Evolutionary conservation across 1,140 invertebrate genomes (phyloP), one percentile per base, ranked within the genome.

Genomic region (Dinoponera quadriceps): DNA sequence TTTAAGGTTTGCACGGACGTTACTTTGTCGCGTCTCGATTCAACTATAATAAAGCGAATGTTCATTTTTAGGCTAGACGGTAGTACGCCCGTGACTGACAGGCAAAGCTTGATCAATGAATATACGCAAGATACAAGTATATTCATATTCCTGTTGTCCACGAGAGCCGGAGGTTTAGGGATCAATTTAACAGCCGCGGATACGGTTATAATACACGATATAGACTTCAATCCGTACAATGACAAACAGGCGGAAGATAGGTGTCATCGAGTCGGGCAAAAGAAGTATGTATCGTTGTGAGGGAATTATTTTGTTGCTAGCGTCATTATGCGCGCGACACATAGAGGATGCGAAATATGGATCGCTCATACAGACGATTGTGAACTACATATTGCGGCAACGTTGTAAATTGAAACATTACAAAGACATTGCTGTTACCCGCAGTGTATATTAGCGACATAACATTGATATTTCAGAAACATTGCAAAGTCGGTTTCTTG

Each of bases 181-280:
- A 98, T 99, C 85, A 99, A 99, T 95, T 95, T 99, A 81, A 98
- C 98, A 0, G 96, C 97, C 22, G 98, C 98, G 0, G 98, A 99
- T 94, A 98, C 98, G 62, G 98, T 98, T 71, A 98, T 99, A 88
- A 98, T 99, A 84, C 98, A 99, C 92, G 98, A 99, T 92, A 98
- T 98, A 51, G 98, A 99, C 94, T 99, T 98, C 91, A 99, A 99
- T 95, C 98, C 98, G 0, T 99, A 99, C 91, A 99, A 99, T 93
- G 98, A 99, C 92, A 99, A 99, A 92, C 99, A 99, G 94, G 98
- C 98, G 0, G 98, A 99, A 93, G 99, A 99, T 94, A 95, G 99
- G 68, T 99, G 98, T 94, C 99, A 99, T 93, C 95, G 99, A 77
- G 97, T 99, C 93, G 98, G 99, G 9, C 99, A 99, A 93, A 98